Evolutionary conservation across 2,888 invertebrate genomes (phyloP).

Genomic region (Blastobasis lacticolella): DNA sequence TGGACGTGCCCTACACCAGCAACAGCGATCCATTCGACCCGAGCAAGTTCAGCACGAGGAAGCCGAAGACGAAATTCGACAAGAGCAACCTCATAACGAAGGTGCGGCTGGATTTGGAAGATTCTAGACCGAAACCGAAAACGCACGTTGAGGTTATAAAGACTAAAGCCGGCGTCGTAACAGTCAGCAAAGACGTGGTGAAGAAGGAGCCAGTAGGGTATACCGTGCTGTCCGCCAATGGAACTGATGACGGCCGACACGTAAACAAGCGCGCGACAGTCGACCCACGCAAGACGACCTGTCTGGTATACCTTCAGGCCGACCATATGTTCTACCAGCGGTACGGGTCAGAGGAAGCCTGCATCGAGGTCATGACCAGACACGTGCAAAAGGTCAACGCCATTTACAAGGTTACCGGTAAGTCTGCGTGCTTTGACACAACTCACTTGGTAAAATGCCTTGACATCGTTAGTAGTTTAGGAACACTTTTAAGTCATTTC

Average conservation of each 20-base stretch:
- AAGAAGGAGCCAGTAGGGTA: constrained; percentile 73
- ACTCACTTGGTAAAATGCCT: neutral
- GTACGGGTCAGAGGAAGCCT: constrained; percentile 94
- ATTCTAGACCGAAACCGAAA: constrained; percentile 77
- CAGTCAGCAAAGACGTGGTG: constrained; percentile 77
- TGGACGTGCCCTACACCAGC: constrained; percentile 78
- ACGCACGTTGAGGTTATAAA: constrained; percentile 80
- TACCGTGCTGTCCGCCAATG: constrained; percentile 59
- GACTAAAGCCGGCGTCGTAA: constrained; percentile 78
- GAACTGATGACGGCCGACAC: constrained; percentile 72
- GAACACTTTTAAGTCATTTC: too few relatives aligned
- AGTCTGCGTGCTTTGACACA: neutral
- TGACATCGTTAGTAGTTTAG: neutral
- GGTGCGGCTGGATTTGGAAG: constrained; percentile 66
- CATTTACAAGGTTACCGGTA: constrained; percentile 89
- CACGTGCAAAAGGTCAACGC: constrained; percentile 95
- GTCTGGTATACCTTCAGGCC: constrained; percentile 96
- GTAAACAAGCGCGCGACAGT: constrained; percentile 81
- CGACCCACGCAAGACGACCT: constrained; percentile 92
- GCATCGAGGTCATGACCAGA: constrained; percentile 95
- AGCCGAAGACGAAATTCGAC: constrained; percentile 69
- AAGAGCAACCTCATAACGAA: constrained; percentile 70
- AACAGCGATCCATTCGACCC: constrained; percentile 69
- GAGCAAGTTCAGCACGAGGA: constrained; percentile 54
- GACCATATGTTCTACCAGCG: constrained; percentile 97